These are phyloP conservation scores for Muntiacus muntjak DNA, from an alignment of 2,113 vertebrate species.

Conservation along the genomic window DNA sequence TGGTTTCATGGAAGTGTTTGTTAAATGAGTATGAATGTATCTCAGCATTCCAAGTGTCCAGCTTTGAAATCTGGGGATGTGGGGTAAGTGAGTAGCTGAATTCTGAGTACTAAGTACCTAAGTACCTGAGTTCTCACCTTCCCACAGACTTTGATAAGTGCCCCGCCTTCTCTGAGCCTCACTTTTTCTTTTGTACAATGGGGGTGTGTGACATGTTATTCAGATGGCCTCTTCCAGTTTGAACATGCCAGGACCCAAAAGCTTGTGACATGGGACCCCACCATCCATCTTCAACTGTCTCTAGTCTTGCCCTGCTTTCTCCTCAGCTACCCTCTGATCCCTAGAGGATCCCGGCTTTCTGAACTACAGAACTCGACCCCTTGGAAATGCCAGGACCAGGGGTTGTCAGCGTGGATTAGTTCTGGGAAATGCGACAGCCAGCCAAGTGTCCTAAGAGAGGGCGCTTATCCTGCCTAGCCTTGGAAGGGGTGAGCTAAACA, in stretches of 20 bases:
- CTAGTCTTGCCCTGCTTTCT: background rate
- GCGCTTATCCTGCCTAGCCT: background rate
- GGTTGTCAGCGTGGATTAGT: constrained; percentile 22
- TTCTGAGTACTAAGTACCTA: background rate
- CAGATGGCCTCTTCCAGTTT: background rate
- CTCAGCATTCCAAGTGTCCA: background rate
- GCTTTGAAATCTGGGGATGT: background rate
- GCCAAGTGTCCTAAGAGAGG: background rate
- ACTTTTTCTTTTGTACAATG: background rate
- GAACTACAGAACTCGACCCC: background rate
- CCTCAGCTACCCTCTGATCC: background rate
- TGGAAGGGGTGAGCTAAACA: background rate
- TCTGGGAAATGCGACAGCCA: background rate
- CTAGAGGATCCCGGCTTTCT: background rate
- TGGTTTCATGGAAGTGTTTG: background rate
- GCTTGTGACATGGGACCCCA: too few species aligned
- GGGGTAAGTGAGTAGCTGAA: background rate
- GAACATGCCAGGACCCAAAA: background rate
- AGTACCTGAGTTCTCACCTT: background rate
- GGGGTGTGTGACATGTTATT: background rate
- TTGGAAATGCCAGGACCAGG: background rate
- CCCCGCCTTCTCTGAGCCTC: background rate
- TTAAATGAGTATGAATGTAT: background rate
- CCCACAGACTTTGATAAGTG: background rate
- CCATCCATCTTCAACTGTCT: background rate